These are phyloP conservation scores for Oncorhynchus masou DNA, from an alignment of 2,113 vertebrate species.

Conservation along the genomic window DNA sequence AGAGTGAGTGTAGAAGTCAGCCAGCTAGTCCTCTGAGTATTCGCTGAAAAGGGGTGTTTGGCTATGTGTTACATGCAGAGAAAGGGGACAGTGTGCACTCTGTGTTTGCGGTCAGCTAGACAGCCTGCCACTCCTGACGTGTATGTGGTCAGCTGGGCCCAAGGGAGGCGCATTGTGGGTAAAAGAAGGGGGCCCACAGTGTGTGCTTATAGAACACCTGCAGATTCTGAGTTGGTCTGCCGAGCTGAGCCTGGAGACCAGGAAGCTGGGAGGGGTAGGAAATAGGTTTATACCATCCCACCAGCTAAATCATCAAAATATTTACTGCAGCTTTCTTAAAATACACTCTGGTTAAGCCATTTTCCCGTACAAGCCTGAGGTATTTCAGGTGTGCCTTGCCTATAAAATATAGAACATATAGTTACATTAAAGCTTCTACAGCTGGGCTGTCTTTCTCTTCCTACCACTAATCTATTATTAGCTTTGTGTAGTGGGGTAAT, in stretches of 20 bases:
- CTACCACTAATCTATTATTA: constrained; percentile 4
- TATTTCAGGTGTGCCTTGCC: constrained; percentile 27
- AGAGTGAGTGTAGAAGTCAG: neutral
- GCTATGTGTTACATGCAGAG: constrained; percentile 27
- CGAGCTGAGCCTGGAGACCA: constrained; percentile 6
- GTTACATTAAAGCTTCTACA: constrained; percentile 11
- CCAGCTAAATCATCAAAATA: constrained; percentile 51
- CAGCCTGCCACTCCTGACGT: constrained; percentile 56
- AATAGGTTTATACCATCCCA: constrained; percentile 60
- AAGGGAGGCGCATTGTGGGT: constrained; percentile 52
- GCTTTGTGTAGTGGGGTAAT: neutral
- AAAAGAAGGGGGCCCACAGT: constrained; percentile 59
- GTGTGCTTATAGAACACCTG: constrained; percentile 71
- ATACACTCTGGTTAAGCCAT: constrained; percentile 24
- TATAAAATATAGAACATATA: neutral
- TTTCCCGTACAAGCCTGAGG: constrained; percentile 31
- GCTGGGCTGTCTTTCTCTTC: neutral
- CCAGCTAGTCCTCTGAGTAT: neutral
- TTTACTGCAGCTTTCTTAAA: constrained; percentile 40
- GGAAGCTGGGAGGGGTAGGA: neutral
- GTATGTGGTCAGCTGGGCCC: constrained; percentile 79
- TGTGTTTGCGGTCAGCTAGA: constrained; percentile 34
- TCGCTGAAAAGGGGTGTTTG: constrained; percentile 29
- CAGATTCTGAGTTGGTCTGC: constrained; percentile 65
- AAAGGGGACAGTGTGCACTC: constrained; percentile 65